These are phyloP conservation scores for Allobates femoralis DNA, from an alignment of 2,797 vertebrate species.

Conservation along the genomic window DNA sequence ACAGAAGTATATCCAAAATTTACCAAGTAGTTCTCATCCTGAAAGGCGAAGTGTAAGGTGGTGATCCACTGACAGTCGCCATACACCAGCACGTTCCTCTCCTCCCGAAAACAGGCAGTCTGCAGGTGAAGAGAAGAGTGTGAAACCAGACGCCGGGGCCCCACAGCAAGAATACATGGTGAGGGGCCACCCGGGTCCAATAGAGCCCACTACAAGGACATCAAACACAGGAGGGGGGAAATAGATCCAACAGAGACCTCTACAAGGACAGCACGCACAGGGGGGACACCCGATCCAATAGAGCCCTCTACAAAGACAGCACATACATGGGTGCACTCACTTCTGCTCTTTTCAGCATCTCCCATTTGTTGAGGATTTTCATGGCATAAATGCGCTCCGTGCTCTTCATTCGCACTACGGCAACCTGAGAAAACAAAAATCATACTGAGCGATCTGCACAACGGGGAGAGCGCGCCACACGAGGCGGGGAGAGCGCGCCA, in stretches of 20 bases:
- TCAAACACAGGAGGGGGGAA: too few species aligned
- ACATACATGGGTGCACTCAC: conserved; percentile 75
- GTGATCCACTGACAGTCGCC: conserved; percentile 99
- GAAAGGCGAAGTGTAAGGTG: conserved; percentile 94
- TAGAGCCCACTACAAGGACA: too few species aligned
- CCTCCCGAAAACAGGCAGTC: conserved; percentile 97
- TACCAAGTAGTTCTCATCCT: conserved; percentile 97
- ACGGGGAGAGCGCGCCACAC: too few species aligned
- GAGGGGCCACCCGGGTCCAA: too few species aligned
- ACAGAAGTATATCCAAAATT: conserved; percentile 23
- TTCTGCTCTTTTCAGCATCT: conserved; percentile 98
- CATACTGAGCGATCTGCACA: neutral
- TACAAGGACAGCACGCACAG: too few species aligned
- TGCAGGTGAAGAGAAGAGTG: conserved; percentile 64
- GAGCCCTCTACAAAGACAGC: neutral
- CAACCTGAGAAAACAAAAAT: conserved; percentile 80
- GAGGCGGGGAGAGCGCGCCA: too few species aligned
- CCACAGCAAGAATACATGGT: too few species aligned
- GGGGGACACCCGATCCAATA: too few species aligned
- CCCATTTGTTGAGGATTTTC: conserved; percentile 99
- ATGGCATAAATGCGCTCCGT: conserved; percentile 97
- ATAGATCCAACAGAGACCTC: too few species aligned
- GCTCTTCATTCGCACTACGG: conserved; percentile 97
- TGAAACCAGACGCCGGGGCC: neutral
- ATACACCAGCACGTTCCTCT: conserved; percentile 93